phyloP scores from a whole-genome alignment of 2,888 invertebrate genomes.

The Chaitophorus viminalis region DNA sequence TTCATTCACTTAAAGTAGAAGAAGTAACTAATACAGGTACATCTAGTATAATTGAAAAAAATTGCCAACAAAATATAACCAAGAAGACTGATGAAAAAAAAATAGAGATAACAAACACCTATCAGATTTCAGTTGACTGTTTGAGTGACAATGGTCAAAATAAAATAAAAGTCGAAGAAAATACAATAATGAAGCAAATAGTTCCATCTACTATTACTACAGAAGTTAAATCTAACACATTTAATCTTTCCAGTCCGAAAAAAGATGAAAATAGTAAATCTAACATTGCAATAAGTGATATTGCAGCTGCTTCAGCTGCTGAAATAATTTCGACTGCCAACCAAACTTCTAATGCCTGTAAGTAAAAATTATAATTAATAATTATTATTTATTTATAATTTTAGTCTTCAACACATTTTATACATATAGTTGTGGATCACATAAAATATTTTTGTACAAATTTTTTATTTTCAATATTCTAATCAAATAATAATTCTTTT shows the following conservation, averaged over 20 bases:
- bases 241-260: neutral
- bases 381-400: neutral
- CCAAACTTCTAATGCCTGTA: constrained; percentile 34
- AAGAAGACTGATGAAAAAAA: neutral
- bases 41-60: neutral
- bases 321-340: constrained; percentile 43
- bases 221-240: neutral
- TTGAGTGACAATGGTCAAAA: neutral
- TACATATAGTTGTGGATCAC: too few species aligned
- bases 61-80: neutral
- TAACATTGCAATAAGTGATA: constrained; percentile 11
- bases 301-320: constrained; percentile 36
- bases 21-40: neutral
- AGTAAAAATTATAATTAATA: constrained; percentile 8
- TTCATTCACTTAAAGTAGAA: constrained; percentile 8
- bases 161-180: neutral
- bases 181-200: neutral
- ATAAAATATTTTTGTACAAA: too few species aligned
- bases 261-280: constrained; percentile 4
- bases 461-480: too few species aligned
- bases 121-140: neutral
- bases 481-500: too few species aligned
- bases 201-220: neutral
- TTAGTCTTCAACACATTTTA: too few species aligned
- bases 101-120: neutral